Evolutionary conservation across 1,140 invertebrate genomes (phyloP), one percentile per base, ranked within the genome.

Genomic region (Harpegnathos saltator): DNA sequence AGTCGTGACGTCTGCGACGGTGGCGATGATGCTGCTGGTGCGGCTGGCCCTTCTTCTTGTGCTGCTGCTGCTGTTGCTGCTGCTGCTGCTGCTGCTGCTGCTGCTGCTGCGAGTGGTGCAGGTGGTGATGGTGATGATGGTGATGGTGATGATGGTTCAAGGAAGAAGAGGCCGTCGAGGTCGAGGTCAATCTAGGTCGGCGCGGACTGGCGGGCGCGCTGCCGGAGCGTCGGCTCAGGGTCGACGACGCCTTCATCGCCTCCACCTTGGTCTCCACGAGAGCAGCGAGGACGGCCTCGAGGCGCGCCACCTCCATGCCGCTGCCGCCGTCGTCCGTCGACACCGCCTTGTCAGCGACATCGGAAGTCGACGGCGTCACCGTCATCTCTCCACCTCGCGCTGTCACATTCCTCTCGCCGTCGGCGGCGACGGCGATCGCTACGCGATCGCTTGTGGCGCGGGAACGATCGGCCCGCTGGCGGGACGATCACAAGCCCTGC

Each of bases 311-410:
- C 86, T 95, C 96, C 91, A 92, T 92, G 84, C 90, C 90, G 62
- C 77, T 61, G 72, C 77, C 82, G 66, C 66, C 93, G 92, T 96
- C 96, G 93, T 96, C 96, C 87, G 96, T 96, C 88, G 96, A 96
- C 80, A 96, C 96, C 86, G 96, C 95, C 93, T 96, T 96, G 94
- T 96, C 96, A 92, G 95, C 95, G 91, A 95, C 95, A 94, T 96
- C 92, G 85, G 89, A 90, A 82, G 90, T 92, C 82, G 93, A 89
- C 90, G 92, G 93, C 92, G 93, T 94, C 82, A 93, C 93, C 75
- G 93, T 94, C 94, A 94, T 93, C 82, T 89, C 89, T 85, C 83
- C 81, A 38, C 59, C 56, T 52, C 65, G 19, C 58, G 56, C 78
- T 58, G 74, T 82, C 63, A 80, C 82, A 89, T 88, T 81, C 85